Conservation (phyloP, 2,113 vertebrate species). For the Pluvialis apricaria region DNA sequence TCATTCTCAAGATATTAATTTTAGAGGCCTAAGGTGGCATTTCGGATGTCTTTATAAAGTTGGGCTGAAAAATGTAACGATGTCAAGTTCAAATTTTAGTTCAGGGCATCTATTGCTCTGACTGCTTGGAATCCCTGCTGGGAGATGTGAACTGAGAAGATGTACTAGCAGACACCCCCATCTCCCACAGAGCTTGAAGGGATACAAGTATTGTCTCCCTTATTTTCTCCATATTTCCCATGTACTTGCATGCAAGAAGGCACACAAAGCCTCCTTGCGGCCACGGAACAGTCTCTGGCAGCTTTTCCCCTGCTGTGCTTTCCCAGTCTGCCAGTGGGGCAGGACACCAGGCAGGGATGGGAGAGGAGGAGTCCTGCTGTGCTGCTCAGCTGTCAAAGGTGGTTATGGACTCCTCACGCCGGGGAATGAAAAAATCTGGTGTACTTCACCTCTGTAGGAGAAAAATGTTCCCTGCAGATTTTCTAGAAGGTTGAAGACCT, state of each 20-base stretch:
- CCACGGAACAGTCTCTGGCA: background rate
- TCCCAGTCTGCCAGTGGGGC: rapidly evolving
- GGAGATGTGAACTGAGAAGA: background rate
- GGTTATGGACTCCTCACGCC: background rate
- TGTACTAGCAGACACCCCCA: rapidly evolving
- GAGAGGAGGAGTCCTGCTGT: background rate
- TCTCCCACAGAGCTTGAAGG: background rate
- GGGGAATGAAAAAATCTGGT: background rate
- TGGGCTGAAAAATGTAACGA: background rate
- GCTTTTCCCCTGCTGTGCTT: background rate
- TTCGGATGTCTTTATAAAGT: background rate
- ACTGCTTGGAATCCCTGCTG: background rate
- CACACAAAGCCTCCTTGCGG: background rate
- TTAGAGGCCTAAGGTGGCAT: background rate
- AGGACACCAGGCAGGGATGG: background rate
- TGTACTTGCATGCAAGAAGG: background rate
- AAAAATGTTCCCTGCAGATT: background rate
- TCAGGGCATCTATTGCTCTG: background rate
- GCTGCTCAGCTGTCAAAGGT: background rate
- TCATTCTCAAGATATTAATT: background rate
- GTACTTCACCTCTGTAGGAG: background rate
- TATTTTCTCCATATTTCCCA: background rate
- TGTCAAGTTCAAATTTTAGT: background rate
- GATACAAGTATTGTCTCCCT: rapidly evolving
- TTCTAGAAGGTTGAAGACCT: background rate